Conservation (phyloP, 1,140 invertebrate genomes). For the Pinna nobilis region DNA sequence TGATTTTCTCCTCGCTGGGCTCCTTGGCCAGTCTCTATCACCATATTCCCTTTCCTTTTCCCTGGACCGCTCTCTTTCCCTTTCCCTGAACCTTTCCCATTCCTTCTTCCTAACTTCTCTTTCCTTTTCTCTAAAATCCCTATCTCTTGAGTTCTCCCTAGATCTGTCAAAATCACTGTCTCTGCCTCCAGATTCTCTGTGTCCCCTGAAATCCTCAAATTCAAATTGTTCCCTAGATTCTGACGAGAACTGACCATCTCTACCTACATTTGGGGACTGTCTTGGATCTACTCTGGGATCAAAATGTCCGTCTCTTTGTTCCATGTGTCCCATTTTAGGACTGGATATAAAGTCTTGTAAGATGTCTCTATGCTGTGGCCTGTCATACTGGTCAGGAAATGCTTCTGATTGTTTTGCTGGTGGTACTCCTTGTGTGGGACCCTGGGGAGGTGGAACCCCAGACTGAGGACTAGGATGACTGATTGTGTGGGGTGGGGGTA, state of each 20-base stretch:
- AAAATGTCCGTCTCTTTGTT: conserved; percentile 15
- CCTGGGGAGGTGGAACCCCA: conserved; percentile 13
- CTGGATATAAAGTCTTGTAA: conserved; percentile 31
- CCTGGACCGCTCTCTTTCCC: conserved; percentile 57
- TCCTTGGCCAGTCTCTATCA: conserved; percentile 48
- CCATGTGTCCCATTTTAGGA: conserved; percentile 25
- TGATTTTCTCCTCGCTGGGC: conserved; percentile 42
- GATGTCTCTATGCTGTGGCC: conserved; percentile 49
- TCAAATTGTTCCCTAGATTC: conserved; percentile 10
- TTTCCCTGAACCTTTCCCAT: conserved; percentile 51
- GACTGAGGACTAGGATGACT: conserved; percentile 24
- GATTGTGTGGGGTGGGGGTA: conserved; percentile 32
- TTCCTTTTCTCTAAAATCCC: conserved; percentile 35
- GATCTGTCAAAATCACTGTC: conserved; percentile 51
- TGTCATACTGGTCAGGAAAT: conserved; percentile 55
- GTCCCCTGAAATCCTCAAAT: conserved; percentile 26
- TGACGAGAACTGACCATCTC: conserved; percentile 32
- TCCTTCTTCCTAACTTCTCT: conserved; percentile 39
- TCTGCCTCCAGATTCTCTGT: conserved; percentile 39
- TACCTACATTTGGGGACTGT: conserved; percentile 45
- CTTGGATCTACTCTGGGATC: conserved; percentile 25
- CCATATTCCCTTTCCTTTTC: conserved; percentile 46
- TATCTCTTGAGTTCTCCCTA: conserved; percentile 60
- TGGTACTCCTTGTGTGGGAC: background rate
- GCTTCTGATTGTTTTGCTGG: conserved; percentile 46